Percentiles rank a stretch among this genome's conserved stretches.
Evolutionary conservation across 2,797 vertebrate species (phyloP).

Genomic region (Lepilemur septentrionalis): DNA sequence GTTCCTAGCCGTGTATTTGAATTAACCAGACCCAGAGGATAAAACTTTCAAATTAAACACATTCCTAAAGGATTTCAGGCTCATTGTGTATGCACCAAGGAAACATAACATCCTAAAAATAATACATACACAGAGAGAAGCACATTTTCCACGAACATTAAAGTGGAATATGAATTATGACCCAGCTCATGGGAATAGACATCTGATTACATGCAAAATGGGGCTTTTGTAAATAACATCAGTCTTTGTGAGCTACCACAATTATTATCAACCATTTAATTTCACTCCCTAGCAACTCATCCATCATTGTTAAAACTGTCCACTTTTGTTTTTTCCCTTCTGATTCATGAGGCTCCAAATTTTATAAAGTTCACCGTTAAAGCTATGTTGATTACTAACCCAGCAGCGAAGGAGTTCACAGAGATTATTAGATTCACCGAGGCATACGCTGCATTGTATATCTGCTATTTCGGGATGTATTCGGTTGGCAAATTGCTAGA

Average conservation of each 20-base stretch:
- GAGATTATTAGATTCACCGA: slow-evolving; percentile 73
- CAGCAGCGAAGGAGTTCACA: slow-evolving; percentile 54
- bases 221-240: slow-evolving; percentile 94
- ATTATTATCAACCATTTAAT: slow-evolving; percentile 83
- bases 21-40: slow-evolving; percentile 99
- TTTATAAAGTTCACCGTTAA: slow-evolving; percentile 66
- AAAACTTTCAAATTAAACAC: slow-evolving; percentile 99
- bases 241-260: slow-evolving; percentile 87
- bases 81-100: slow-evolving; percentile 96
- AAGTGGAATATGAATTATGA: slow-evolving; percentile 94
- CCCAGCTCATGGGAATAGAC: slow-evolving; percentile 94
- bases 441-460: slow-evolving; percentile 49
- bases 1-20: slow-evolving; percentile 91
- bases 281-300: slow-evolving; percentile 75
- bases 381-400: slow-evolving; percentile 63
- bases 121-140: slow-evolving; percentile 93
- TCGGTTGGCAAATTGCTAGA: slow-evolving; percentile 63
- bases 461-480: slow-evolving; percentile 54
- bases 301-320: slow-evolving; percentile 75
- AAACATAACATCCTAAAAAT: slow-evolving; percentile 99
- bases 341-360: slow-evolving; percentile 68
- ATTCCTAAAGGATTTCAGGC: slow-evolving; percentile 96
- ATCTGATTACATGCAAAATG: slow-evolving; percentile 95
- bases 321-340: slow-evolving; percentile 64
- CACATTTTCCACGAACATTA: slow-evolving; percentile 94